Conservation (phyloP, 2,113 vertebrate genomes). For the Pleuronectes platessa region DNA sequence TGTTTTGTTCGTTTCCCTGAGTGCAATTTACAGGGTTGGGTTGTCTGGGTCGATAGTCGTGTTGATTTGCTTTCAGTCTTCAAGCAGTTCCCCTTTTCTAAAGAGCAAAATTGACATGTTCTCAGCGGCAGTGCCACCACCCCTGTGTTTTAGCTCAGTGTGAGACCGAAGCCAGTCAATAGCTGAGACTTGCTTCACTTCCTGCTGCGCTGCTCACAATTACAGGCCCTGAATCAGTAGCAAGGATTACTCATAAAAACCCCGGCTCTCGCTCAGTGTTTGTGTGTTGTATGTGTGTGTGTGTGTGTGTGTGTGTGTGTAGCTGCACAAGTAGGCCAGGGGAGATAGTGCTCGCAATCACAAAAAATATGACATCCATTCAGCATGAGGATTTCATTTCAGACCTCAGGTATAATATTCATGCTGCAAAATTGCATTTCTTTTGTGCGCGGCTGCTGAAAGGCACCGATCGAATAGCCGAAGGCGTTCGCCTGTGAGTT, state of each 20-base stretch:
- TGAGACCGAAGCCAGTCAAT: slow-evolving; percentile 67
- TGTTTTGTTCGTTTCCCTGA: slow-evolving; percentile 71
- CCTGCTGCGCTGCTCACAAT: slow-evolving; percentile 75
- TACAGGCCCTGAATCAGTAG: slow-evolving; percentile 62
- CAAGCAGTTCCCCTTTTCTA: slow-evolving; percentile 73
- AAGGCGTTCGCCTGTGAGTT: slow-evolving; percentile 48
- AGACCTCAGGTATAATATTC: slow-evolving; percentile 64
- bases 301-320: slow-evolving; percentile 15
- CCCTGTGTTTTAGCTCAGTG: slow-evolving; percentile 68
- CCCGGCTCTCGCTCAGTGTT: not conserved
- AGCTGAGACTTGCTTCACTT: slow-evolving; percentile 65
- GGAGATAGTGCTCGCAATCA: slow-evolving; percentile 47
- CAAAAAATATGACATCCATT: slow-evolving; percentile 59
- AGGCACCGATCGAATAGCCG: slow-evolving; percentile 44
- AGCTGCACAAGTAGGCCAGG: not conserved
- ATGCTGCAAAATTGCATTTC: slow-evolving; percentile 59
- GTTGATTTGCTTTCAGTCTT: slow-evolving; percentile 80
- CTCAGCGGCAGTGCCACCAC: slow-evolving; percentile 70
- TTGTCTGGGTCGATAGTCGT: slow-evolving; percentile 72
- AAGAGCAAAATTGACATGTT: slow-evolving; percentile 81
- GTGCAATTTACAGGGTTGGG: slow-evolving; percentile 72
- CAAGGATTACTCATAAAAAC: slow-evolving; percentile 60
- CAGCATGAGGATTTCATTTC: slow-evolving; percentile 60
- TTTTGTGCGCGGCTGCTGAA: slow-evolving; percentile 55
- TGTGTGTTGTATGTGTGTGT: slow-evolving; percentile 24